Percentiles rank a stretch among this genome's conserved stretches.
These are phyloP conservation scores for Numenius arquata DNA, from an alignment of 2,113 vertebrate genomes.

Conservation along the genomic window DNA sequence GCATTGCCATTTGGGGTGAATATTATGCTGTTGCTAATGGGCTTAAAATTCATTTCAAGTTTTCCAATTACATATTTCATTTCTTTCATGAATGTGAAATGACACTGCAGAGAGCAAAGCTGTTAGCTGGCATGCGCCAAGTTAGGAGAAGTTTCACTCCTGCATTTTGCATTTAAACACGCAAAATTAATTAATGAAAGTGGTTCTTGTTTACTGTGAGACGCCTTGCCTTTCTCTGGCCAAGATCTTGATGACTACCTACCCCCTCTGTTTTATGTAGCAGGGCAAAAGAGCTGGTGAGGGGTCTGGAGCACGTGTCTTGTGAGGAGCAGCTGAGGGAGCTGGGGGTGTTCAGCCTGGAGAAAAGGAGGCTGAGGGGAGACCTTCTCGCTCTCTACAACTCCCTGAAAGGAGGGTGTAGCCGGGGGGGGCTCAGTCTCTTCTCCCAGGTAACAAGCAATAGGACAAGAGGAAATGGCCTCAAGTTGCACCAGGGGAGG, in stretches of 20 bases:
- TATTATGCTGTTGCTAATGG: constrained; percentile 1
- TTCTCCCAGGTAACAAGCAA: background rate
- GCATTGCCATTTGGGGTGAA: background rate
- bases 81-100: constrained; percentile 52
- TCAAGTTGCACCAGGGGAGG: background rate
- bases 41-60: constrained; percentile 51
- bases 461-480: background rate
- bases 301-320: background rate
- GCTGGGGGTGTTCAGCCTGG: background rate
- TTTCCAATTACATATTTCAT: constrained; percentile 65
- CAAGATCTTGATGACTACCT: background rate
- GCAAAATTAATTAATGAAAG: background rate
- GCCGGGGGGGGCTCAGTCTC: background rate
- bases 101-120: background rate
- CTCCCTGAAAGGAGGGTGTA: background rate
- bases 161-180: background rate
- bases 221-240: background rate
- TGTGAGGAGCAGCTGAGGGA: background rate
- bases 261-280: background rate
- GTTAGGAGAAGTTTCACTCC: background rate
- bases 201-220: background rate
- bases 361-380: background rate
- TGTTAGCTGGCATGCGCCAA: background rate
- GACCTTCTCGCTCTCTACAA: background rate
- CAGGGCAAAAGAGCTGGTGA: background rate